phyloP scores from a whole-genome alignment of 2,113 vertebrate genomes.

The Meles meles region DNA sequence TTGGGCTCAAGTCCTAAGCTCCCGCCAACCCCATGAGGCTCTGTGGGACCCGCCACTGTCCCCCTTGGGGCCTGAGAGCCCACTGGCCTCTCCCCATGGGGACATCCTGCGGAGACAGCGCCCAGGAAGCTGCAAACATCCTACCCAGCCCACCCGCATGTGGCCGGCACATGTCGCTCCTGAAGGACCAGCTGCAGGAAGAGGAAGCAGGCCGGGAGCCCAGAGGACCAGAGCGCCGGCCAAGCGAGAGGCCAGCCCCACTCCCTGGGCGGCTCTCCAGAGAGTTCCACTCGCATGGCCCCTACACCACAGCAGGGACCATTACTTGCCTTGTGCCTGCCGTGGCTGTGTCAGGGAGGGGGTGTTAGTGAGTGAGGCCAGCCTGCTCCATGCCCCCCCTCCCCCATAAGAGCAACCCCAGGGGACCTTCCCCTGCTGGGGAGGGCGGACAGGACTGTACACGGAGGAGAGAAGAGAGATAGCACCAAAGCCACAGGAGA shows the following conservation, averaged over 20 bases:
- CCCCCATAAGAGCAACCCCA: neutral
- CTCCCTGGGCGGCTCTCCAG: neutral
- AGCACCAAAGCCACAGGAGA: neutral
- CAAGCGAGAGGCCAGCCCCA: neutral
- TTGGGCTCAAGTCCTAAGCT: neutral
- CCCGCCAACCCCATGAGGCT: neutral
- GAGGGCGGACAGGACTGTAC: no score
- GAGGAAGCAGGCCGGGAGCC: neutral
- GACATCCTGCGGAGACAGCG: fast-evolving
- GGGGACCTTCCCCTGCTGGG: neutral
- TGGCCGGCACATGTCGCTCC: neutral
- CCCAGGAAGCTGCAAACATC: neutral
- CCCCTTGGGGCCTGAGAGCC: neutral
- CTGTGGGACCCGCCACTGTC: neutral
- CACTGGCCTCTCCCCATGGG: fast-evolving
- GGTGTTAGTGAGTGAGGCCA: neutral
- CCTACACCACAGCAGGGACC: neutral
- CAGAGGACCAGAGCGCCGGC: fast-evolving
- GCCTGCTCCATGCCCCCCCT: neutral
- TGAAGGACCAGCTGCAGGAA: neutral
- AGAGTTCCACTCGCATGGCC: fast-evolving
- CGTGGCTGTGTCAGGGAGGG: fast-evolving
- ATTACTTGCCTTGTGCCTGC: neutral
- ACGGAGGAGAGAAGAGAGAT: neutral
- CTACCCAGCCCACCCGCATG: neutral